Conservation (phyloP, 2,797 vertebrate species). For the Neopelma chrysocephalum region DNA sequence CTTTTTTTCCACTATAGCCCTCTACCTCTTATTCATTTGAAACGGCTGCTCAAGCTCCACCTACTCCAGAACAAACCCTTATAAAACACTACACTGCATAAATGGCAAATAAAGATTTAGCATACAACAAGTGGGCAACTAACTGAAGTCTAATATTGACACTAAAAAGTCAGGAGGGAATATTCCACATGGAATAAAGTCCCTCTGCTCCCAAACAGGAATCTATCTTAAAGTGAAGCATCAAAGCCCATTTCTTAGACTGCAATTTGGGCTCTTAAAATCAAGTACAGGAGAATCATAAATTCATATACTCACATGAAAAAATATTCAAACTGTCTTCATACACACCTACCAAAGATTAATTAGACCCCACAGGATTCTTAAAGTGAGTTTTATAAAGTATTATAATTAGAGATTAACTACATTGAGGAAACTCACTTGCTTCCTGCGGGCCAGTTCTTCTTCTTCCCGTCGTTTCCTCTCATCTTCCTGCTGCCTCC, state of each 20-base stretch:
- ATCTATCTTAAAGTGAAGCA: background rate
- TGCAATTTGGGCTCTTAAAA: background rate
- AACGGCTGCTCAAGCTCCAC: background rate
- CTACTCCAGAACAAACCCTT: background rate
- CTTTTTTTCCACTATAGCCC: background rate
- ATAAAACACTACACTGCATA: background rate
- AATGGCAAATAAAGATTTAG: background rate
- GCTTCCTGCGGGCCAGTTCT: slow-evolving; percentile 90
- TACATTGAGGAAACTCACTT: slow-evolving; percentile 80
- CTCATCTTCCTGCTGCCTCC: slow-evolving; percentile 88
- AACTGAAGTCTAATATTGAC: background rate
- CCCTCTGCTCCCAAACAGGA: background rate
- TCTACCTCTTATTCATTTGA: background rate
- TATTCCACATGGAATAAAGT: background rate
- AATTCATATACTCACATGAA: slow-evolving; percentile 38
- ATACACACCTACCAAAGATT: slow-evolving; percentile 35
- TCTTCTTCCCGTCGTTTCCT: slow-evolving; percentile 88
- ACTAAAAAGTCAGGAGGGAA: background rate
- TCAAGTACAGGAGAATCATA: background rate
- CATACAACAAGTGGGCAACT: background rate
- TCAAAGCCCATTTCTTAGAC: background rate
- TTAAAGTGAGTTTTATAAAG: slow-evolving; percentile 57
- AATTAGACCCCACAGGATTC: slow-evolving; percentile 48
- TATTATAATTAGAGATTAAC: slow-evolving; percentile 45
- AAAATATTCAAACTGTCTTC: slow-evolving; percentile 43